Evolutionary conservation across 2,888 invertebrate species (phyloP).

Genomic region (Choreutis nemorana): DNA sequence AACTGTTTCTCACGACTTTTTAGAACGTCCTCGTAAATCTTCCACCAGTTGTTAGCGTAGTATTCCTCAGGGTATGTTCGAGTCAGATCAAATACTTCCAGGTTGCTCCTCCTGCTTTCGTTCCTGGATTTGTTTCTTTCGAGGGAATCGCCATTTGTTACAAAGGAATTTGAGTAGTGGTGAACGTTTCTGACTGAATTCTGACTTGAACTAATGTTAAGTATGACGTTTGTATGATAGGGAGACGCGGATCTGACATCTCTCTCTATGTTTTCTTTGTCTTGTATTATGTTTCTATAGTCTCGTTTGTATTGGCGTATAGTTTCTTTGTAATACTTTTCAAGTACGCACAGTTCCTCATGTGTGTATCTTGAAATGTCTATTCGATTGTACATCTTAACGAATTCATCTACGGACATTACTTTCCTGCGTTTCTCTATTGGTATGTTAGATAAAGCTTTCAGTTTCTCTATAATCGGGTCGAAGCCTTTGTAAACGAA

Average conservation of each 20-base stretch:
- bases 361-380: constrained; percentile 50
- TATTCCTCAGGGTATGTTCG: constrained; percentile 49
- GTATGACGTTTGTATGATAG: constrained; percentile 30
- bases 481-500: constrained; percentile 59
- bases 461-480: constrained; percentile 49
- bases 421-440: constrained; percentile 35
- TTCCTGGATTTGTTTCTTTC: constrained; percentile 23
- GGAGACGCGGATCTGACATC: constrained; percentile 20
- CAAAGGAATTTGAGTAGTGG: constrained; percentile 21
- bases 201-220: constrained; percentile 30
- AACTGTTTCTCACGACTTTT: constrained; percentile 51
- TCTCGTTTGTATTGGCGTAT: constrained; percentile 42
- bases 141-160: constrained; percentile 23
- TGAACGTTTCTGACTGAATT: constrained; percentile 28
- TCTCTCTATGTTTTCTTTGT: constrained; percentile 32
- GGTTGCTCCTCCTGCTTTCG: constrained; percentile 22
- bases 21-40: constrained; percentile 51
- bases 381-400: constrained; percentile 48
- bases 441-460: constrained; percentile 40
- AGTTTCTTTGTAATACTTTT: constrained; percentile 55
- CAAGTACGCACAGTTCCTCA: constrained; percentile 51
- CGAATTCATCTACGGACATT: constrained; percentile 41
- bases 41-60: constrained; percentile 63
- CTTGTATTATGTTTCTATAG: constrained; percentile 11
- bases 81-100: constrained; percentile 47